These are phyloP conservation scores for Isichthys henryi DNA, from an alignment of 2,113 vertebrate genomes.

Conservation along the genomic window DNA sequence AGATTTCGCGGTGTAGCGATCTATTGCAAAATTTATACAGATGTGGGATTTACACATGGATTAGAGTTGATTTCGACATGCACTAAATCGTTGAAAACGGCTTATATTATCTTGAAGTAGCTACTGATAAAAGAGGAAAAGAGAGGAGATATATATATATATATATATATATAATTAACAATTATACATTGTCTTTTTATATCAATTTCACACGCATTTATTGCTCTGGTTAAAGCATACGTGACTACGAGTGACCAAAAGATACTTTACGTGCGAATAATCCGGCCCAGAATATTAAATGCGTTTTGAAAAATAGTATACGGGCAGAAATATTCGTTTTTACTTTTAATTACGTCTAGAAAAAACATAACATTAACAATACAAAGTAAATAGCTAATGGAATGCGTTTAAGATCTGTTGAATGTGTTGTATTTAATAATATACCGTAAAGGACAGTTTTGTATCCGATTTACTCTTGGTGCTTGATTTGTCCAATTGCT, in stretches of 20 bases:
- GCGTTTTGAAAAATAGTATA: neutral
- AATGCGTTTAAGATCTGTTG: neutral
- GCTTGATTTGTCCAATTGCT: neutral
- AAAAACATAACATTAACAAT: neutral
- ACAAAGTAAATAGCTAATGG: neutral
- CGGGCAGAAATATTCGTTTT: neutral
- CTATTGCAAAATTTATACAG: neutral
- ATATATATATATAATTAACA: neutral
- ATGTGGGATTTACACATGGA: constrained; percentile 4
- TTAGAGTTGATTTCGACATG: neutral
- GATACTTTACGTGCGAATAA: neutral
- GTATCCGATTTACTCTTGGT: neutral
- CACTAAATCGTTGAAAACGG: neutral
- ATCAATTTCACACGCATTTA: neutral
- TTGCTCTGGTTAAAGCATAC: neutral
- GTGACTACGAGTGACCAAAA: neutral
- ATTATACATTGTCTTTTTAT: neutral
- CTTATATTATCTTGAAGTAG: constrained; percentile 5
- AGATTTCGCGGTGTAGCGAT: neutral
- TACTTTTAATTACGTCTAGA: neutral
- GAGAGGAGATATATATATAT: no score
- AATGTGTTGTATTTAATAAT: neutral
- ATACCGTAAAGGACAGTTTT: neutral
- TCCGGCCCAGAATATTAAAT: neutral
- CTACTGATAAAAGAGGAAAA: neutral